Conservation (phyloP, 2,888 invertebrate genomes). For the Anoplius nigerrimus region DNA sequence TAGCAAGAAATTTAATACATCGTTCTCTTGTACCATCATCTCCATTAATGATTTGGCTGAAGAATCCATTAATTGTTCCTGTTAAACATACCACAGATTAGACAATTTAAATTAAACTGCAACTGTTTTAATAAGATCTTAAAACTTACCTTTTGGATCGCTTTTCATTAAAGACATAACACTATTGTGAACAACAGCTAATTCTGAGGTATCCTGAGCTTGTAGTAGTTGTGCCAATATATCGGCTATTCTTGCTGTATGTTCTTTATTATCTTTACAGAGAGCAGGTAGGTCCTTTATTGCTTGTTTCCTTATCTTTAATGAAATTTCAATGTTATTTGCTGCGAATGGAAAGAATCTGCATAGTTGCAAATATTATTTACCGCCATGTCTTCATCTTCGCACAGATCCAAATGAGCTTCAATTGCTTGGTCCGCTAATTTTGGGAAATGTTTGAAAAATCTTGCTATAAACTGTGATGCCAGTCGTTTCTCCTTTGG, state of each 20-base stretch:
- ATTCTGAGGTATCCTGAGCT: conserved; percentile 89
- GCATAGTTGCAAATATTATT: conserved; percentile 68
- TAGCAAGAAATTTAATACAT: conserved; percentile 91
- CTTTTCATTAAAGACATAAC: conserved; percentile 86
- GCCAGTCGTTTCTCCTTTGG: conserved; percentile 94
- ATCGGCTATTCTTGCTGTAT: conserved; percentile 91
- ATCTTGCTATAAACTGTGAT: conserved; percentile 96
- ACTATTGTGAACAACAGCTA: conserved; percentile 89
- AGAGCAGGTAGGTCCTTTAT: conserved; percentile 92
- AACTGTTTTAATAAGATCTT: not conserved
- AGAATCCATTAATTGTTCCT: conserved; percentile 82
- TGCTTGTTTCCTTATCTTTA: conserved; percentile 93
- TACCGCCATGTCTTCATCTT: conserved; percentile 94
- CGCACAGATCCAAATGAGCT: conserved; percentile 94
- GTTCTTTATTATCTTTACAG: conserved; percentile 90
- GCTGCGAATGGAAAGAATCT: not conserved
- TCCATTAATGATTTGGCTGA: conserved; percentile 82
- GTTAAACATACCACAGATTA: conserved; percentile 32
- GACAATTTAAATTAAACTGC: not conserved
- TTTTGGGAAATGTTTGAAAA: conserved; percentile 93
- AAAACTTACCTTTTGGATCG: conserved; percentile 79
- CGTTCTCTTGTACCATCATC: conserved; percentile 88
- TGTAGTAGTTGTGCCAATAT: conserved; percentile 93
- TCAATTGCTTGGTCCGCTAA: conserved; percentile 92
- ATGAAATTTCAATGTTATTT: conserved; percentile 35